A percentile compares a stretch with the other conserved stretches of the same genome.
Evolutionary conservation across 1,140 invertebrate genomes (phyloP).

Genomic region (Gonatopus flavifemur): DNA sequence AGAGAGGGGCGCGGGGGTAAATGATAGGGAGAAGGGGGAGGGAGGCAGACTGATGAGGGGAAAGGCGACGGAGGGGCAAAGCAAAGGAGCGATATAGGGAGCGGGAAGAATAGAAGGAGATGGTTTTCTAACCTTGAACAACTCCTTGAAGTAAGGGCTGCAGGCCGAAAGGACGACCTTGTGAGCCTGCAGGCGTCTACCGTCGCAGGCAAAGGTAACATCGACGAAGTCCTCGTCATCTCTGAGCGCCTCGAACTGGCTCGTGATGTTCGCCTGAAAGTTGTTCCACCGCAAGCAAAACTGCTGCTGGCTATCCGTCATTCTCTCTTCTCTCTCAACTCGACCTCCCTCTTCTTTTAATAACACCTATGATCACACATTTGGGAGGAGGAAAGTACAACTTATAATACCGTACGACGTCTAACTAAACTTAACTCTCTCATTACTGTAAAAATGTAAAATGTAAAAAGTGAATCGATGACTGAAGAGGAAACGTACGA

Average conservation of each 20-base stretch:
- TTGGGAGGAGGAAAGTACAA: no score
- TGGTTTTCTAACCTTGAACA: slow-evolving; percentile 72
- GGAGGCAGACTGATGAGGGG: neutral
- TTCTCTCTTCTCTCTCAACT: slow-evolving; percentile 47
- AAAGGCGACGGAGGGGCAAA: neutral
- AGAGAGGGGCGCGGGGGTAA: neutral
- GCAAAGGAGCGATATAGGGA: slow-evolving; percentile 22
- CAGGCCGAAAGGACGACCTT: slow-evolving; percentile 79
- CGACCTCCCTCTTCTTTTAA: slow-evolving; percentile 51
- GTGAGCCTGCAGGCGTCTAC: slow-evolving; percentile 74
- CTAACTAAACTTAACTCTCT: slow-evolving; percentile 54
- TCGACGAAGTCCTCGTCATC: slow-evolving; percentile 82
- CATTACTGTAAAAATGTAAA: slow-evolving; percentile 61
- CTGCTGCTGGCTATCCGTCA: slow-evolving; percentile 68
- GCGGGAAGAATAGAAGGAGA: slow-evolving; percentile 24
- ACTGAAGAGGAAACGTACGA: slow-evolving; percentile 60
- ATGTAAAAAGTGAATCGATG: slow-evolving; percentile 62
- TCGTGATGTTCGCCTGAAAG: slow-evolving; percentile 85
- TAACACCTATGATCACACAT: slow-evolving; percentile 49
- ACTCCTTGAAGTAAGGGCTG: slow-evolving; percentile 80
- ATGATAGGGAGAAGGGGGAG: slow-evolving; percentile 1
- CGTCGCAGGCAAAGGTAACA: slow-evolving; percentile 80
- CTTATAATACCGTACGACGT: slow-evolving; percentile 43
- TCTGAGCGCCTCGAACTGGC: slow-evolving; percentile 75
- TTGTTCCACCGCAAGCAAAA: slow-evolving; percentile 93